Evolutionary conservation across 1,140 invertebrate genomes (phyloP), one percentile per base, ranked within the genome.

Genomic region (Dryas iulia): DNA sequence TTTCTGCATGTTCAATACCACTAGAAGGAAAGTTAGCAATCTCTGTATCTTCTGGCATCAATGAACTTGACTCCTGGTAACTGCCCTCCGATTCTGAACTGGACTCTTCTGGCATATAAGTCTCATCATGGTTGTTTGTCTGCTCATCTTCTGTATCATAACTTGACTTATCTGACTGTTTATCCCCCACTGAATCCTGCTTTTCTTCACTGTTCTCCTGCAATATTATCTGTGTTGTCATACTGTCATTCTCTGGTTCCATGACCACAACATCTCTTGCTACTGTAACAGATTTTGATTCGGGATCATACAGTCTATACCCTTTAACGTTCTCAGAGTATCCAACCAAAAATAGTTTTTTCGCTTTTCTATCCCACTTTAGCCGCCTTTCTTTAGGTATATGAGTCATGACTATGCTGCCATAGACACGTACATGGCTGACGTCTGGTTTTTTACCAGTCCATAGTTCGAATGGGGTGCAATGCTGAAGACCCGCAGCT

Each of bases 191-290:
- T 63, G 39, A 63, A 53, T 31, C 26, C 61, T 63, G 39, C 61
- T 53, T 54, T 63, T 63, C 39, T 28, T 31, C 39, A 63, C 47
- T 53, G 25, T 18, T 63, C 61, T 53, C 61, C 47, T 31, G 61
- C 24, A 53, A 53, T 63, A 53, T 53, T 25, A 54, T 63, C 61
- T 31, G 39, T 63, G 63, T 65, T 65, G 30, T 57, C 30, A 39
- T 58, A 33, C 28, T 65, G 31, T 57, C 53, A 35, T 56, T 65
- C 21, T 65, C 63, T 57, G 53, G 63, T 33, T 65, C 53, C 52
- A 33, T 65, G 30, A 65, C 63, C 24, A 57, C 63, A 65, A 65
- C 53, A 65, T 65, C 63, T 65, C 31, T 57, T 33, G 30, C 54
- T 24, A 58, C 33, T 65, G 53, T 62, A 61, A 68, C 59, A 56